Conservation (phyloP, 2,797 vertebrate genomes). For the Dallia pectoralis region DNA sequence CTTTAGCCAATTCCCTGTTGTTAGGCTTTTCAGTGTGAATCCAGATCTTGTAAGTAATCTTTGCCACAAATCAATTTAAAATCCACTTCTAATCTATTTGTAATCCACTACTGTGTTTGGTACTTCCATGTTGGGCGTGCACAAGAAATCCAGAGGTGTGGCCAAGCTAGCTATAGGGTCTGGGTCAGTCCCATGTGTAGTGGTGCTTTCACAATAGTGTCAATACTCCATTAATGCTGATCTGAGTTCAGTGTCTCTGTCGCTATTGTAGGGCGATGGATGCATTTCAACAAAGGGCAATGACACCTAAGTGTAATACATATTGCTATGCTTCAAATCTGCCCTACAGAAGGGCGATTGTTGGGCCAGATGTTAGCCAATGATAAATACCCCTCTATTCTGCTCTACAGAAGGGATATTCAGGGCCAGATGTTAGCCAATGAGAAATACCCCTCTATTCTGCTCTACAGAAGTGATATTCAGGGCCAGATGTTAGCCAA, state of each 20-base stretch:
- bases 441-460: no score
- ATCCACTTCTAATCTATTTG: no score
- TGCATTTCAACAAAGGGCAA: constrained; percentile 4
- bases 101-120: not conserved
- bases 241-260: constrained; percentile 18
- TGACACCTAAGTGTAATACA: constrained; percentile 27
- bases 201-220: constrained; percentile 19
- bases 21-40: not conserved
- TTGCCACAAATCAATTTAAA: not conserved
- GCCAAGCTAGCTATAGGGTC: not conserved
- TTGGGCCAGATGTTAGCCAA: not conserved
- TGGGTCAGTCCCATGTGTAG: constrained; percentile 7
- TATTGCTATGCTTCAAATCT: constrained; percentile 2
- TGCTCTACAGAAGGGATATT: no score
- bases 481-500: no score
- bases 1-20: not conserved
- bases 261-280: constrained; percentile 15
- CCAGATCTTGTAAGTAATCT: not conserved
- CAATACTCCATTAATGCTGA: constrained; percentile 25
- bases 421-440: no score
- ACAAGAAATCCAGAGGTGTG: not conserved
- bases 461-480: no score
- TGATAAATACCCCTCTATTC: no score
- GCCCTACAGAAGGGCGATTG: constrained; percentile 13
- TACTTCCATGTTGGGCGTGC: not conserved